Base-by-base conservation (phyloP, 2,113 vertebrate genomes). In the Chaetops frenatus region DNA sequence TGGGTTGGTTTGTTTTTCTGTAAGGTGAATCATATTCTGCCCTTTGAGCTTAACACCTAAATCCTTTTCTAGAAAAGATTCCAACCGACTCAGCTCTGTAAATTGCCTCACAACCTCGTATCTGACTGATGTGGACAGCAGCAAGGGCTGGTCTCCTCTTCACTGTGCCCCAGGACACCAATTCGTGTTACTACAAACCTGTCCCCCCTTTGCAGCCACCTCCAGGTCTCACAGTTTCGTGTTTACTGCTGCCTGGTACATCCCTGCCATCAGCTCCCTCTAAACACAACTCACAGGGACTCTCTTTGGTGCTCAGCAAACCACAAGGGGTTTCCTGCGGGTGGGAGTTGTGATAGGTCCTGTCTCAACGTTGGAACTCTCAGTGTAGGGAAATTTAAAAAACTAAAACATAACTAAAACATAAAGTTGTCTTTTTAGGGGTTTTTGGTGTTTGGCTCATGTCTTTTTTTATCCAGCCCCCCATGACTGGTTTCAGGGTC, bases 271-370 rank as follows among this genome's bases (percentile, higher is more conserved):
- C 8, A 12, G 22, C 8, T 66, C 33, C 61, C 14, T 35, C 74
- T 56, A 18, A 21, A 54, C 40, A 67, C 29, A 21, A 5, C 64
- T 21, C 50, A 31, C 3, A 3, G 0, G 0, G 12, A 38, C 21
- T 72, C 23, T 8, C 44, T 25, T 36, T 1, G 0, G 27, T 35
- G 33, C 36, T 8, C 27, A 35, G 28, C 53, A 70, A 86, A 57
- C 33, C 54, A 56, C 48, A 80, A 7, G 29, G 38, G 33, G 10
- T 44, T 73, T 72, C 28, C 47, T 15, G 33, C 5, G 7, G 20
- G n/a, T 19, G 21, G 58, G 73, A 84, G 62, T 17, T 80, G 54
- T 25, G n/a, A 61, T 28, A 80, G 62, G 13, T 20, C 51, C 54
- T 51, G 2, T 71, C 71, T 92, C 66, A 53, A 54, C 5, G 0